These are phyloP conservation scores for Petrocephalus microphthalmus DNA, from an alignment of 2,113 vertebrate species.

Conservation along the genomic window DNA sequence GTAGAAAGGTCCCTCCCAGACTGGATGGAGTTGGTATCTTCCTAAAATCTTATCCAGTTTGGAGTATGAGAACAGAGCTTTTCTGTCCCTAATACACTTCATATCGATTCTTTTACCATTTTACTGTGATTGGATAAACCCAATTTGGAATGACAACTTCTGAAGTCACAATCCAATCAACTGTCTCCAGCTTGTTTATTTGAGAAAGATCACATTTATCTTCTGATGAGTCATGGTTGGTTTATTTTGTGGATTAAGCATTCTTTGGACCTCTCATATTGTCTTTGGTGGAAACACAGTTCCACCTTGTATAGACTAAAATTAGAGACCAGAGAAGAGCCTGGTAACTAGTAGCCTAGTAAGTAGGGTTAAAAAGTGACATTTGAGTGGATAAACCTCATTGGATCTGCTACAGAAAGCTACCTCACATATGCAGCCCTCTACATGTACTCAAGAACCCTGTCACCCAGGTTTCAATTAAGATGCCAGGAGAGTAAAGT, in stretches of 20 bases:
- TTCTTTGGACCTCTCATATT: background rate
- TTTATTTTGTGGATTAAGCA: background rate
- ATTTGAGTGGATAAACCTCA: background rate
- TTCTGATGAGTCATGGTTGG: background rate
- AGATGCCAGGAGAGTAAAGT: background rate
- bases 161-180: background rate
- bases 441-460: background rate
- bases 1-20: background rate
- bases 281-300: background rate
- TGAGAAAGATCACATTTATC: background rate
- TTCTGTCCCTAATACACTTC: background rate
- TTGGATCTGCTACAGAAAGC: background rate
- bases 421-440: background rate
- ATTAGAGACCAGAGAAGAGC: background rate
- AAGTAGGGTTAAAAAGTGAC: background rate
- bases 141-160: constrained; percentile 3
- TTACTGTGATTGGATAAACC: background rate
- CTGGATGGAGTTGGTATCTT: background rate
- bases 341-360: background rate
- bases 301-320: background rate
- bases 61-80: background rate
- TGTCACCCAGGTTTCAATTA: background rate
- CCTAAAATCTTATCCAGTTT: background rate
- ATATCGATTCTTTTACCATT: background rate
- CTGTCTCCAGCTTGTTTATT: constrained; percentile 6